phyloP scores from a whole-genome alignment of 2,888 invertebrate species.

The Carcina quercana region DNA sequence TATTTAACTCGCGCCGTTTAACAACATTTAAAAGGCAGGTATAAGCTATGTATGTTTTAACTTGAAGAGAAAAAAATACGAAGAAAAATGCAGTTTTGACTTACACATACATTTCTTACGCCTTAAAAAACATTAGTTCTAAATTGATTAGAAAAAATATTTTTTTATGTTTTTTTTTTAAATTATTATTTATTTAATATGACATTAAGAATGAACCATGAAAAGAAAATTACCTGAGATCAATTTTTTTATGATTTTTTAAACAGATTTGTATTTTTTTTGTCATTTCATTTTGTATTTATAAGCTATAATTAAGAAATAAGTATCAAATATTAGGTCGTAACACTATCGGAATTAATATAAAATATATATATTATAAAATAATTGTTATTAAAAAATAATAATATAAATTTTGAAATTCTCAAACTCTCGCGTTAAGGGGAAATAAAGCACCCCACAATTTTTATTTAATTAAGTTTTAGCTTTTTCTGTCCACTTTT shows the following conservation, averaged over 20 bases:
- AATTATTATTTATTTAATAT: conserved; percentile 11
- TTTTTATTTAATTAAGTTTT: conserved; percentile 17
- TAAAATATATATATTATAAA: no score
- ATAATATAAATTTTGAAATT: no score
- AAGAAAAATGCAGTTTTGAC: conserved; percentile 9
- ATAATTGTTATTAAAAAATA: no score
- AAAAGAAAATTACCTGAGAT: conserved; percentile 42
- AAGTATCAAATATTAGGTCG: conserved; percentile 35
- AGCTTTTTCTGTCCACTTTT: no score
- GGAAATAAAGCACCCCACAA: no score
- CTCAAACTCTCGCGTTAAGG: no score
- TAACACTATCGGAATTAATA: no score
- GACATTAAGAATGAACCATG: conserved; percentile 10
- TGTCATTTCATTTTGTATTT: conserved; percentile 44
- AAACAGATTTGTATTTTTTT: conserved; percentile 48
- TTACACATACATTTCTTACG: conserved; percentile 10
- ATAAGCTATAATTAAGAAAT: conserved; percentile 30
- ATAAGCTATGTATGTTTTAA: conserved; percentile 3
- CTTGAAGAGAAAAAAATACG: conserved; percentile 6
- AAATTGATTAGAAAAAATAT: conserved; percentile 5
- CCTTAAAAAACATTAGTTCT: conserved; percentile 1
- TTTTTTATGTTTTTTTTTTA: conserved; percentile 8
- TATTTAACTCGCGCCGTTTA: no score
- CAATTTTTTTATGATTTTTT: conserved; percentile 54
- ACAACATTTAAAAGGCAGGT: conserved; percentile 4